Evolutionary conservation across 2,113 vertebrate species (phyloP).

Genomic region (Riparia riparia): DNA sequence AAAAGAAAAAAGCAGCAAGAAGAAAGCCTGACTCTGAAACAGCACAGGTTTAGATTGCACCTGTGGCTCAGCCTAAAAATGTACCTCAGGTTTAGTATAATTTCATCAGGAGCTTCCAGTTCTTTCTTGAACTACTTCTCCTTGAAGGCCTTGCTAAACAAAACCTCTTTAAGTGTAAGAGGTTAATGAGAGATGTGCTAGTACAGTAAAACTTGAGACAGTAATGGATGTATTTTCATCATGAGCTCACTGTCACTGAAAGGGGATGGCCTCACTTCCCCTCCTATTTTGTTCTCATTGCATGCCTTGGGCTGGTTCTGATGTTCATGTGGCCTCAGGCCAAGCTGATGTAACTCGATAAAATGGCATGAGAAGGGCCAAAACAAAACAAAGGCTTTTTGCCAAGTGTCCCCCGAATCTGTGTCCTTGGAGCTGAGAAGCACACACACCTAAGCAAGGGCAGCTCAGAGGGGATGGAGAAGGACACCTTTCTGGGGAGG

Average conservation of each 20-base stretch:
- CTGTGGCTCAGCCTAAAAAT: background rate
- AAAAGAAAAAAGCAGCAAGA: background rate
- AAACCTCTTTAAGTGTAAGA: background rate
- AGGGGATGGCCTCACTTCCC: background rate
- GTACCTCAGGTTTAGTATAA: background rate
- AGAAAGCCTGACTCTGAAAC: background rate
- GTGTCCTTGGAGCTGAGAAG: background rate
- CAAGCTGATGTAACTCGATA: slow-evolving; percentile 37
- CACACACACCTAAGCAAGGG: background rate
- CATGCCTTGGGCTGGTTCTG: background rate
- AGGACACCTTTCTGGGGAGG: background rate
- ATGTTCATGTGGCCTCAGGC: background rate
- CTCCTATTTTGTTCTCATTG: slow-evolving; percentile 10
- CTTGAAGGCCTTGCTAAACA: background rate
- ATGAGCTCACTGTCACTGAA: background rate
- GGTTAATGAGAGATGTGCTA: background rate
- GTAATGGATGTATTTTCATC: background rate
- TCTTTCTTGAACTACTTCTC: background rate
- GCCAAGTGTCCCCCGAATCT: background rate
- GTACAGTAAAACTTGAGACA: background rate
- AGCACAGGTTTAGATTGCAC: background rate
- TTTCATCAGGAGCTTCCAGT: background rate
- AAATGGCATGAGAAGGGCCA: slow-evolving; percentile 23
- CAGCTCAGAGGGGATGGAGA: background rate
- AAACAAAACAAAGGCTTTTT: background rate